phyloP scores from a whole-genome alignment of 1,140 invertebrate species.

The Achatina immaculata region DNA sequence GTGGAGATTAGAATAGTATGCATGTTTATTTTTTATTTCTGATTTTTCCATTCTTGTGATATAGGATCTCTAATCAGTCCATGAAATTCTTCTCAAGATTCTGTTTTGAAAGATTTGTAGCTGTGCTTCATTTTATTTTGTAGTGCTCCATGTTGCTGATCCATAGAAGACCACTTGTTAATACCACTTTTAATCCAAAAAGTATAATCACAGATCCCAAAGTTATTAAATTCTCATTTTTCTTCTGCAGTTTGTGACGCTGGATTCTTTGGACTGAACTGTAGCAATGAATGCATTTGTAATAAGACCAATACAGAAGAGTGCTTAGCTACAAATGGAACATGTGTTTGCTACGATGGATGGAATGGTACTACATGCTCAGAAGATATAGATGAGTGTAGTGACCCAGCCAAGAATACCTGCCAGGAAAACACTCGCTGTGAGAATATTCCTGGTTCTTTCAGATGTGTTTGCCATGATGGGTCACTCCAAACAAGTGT shows the following conservation, averaged over 20 bases:
- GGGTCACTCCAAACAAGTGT: not conserved
- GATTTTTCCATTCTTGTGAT: too few species aligned
- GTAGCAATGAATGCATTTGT: constrained; percentile 22
- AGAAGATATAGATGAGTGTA: constrained; percentile 93
- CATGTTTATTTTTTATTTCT: too few species aligned
- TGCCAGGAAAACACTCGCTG: constrained; percentile 63
- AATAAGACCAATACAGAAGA: constrained; percentile 9
- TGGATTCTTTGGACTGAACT: constrained; percentile 27
- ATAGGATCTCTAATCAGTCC: too few species aligned
- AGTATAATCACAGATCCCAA: not conserved
- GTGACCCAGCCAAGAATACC: constrained; percentile 55
- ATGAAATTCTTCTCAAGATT: too few species aligned
- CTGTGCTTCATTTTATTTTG: too few species aligned
- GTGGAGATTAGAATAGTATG: too few species aligned
- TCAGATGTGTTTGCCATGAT: constrained; percentile 10
- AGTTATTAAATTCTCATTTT: not conserved
- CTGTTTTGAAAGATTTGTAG: too few species aligned
- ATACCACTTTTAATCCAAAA: too few species aligned
- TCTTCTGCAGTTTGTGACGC: constrained; percentile 35
- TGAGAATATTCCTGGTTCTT: constrained; percentile 22
- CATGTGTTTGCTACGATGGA: constrained; percentile 87
- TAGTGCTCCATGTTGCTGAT: too few species aligned
- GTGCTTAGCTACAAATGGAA: constrained; percentile 14
- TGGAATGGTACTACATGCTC: constrained; percentile 78
- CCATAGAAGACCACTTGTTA: too few species aligned